A percentile compares a stretch with the other conserved stretches of the same genome.
These are phyloP conservation scores for Stegastes partitus DNA, from an alignment of 2,113 vertebrate genomes.

Conservation along the genomic window DNA sequence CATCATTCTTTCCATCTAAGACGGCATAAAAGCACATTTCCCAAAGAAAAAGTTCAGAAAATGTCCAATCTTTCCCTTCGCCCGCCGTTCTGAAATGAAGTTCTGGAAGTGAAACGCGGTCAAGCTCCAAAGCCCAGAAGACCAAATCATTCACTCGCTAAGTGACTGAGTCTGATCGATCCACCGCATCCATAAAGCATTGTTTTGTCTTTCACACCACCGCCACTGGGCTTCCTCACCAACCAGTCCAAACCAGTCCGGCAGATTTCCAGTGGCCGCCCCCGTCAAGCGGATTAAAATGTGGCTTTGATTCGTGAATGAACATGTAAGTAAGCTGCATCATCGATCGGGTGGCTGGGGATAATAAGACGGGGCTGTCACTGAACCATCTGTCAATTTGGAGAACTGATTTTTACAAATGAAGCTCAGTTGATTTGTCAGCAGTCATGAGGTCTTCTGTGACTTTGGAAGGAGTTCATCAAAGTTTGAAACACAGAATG, in stretches of 20 bases:
- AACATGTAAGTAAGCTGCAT: slow-evolving; percentile 8
- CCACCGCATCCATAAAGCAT: slow-evolving; percentile 5
- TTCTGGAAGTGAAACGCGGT: neutral
- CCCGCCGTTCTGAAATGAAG: neutral
- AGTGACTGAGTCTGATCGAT: slow-evolving; percentile 42
- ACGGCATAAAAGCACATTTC: neutral
- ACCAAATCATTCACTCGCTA: neutral
- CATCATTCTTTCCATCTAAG: no score
- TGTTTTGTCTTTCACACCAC: slow-evolving; percentile 9
- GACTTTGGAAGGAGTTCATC: no score
- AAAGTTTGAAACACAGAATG: no score
- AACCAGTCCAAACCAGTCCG: neutral
- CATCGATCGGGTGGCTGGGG: slow-evolving; percentile 21
- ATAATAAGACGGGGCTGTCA: neutral
- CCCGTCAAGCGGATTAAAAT: slow-evolving; percentile 34
- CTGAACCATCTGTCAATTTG: slow-evolving; percentile 16
- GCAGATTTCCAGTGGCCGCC: neutral
- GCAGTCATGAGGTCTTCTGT: neutral
- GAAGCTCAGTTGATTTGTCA: neutral
- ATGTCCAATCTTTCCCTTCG: neutral
- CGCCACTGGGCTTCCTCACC: neutral
- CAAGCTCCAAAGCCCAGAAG: slow-evolving; percentile 16
- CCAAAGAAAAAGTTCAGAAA: neutral
- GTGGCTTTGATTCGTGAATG: slow-evolving; percentile 19
- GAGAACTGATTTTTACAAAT: neutral